Evolutionary conservation across 35 echinoderm and acorn worm genomes (phyloP).

Genomic region (Anneissia japonica): DNA sequence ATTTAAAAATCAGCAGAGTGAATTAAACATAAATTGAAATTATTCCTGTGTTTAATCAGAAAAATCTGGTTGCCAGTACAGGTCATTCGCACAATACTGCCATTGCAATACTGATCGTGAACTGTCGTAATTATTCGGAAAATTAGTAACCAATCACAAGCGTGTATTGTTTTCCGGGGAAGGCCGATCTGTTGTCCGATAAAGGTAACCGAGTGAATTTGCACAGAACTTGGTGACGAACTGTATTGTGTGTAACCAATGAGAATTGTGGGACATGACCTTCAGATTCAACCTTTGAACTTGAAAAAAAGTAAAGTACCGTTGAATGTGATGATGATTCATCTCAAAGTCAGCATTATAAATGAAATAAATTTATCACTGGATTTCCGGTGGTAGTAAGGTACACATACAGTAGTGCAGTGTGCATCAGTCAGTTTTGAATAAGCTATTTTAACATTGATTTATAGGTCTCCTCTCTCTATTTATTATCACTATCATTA

Average conservation of each 20-base stretch:
- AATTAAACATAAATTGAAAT: neutral
- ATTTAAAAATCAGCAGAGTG: neutral
- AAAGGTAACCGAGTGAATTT: neutral
- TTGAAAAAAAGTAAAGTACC: no score
- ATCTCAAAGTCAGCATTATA: no score
- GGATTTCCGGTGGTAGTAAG: no score
- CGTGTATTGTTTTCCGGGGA: neutral
- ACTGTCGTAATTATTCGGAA: neutral
- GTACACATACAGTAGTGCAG: no score
- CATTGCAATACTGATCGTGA: neutral
- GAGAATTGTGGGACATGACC: neutral
- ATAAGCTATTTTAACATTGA: no score
- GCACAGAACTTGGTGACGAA: neutral
- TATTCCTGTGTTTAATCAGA: neutral
- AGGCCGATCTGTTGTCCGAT: no score
- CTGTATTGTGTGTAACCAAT: neutral
- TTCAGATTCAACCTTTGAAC: neutral
- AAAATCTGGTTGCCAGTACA: neutral
- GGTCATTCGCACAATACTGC: constrained; percentile 1
- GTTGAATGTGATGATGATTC: no score
- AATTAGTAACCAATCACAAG: neutral
- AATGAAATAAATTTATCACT: no score
- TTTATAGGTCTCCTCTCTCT: no score
- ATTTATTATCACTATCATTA: no score
- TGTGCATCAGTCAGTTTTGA: no score